phyloP scores from a whole-genome alignment of 2,113 vertebrate genomes.

The Monopterus albus region DNA sequence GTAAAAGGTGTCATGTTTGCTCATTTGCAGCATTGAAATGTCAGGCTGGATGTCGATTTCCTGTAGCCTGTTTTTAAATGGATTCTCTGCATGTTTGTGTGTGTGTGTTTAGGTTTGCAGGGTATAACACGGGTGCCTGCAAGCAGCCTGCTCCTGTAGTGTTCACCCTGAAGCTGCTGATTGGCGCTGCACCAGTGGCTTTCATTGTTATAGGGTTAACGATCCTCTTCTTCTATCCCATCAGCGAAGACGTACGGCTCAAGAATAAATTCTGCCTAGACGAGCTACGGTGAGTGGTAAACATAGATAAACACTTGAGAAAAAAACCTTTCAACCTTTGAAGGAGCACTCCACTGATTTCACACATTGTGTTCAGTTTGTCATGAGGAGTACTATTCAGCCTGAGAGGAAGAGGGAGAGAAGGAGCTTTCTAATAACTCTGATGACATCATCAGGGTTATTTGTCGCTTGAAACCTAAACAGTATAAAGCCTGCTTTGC shows the following conservation, averaged over 20 bases:
- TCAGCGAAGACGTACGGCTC: slow-evolving; percentile 86
- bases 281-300: slow-evolving; percentile 82
- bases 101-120: slow-evolving; percentile 86
- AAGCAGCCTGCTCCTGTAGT: slow-evolving; percentile 86
- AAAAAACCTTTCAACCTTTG: slow-evolving; percentile 1
- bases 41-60: slow-evolving; percentile 11
- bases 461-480: too few species aligned
- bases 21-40: slow-evolving; percentile 11
- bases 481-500: too few species aligned
- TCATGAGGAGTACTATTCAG: not conserved
- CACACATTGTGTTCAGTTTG: not conserved
- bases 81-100: slow-evolving; percentile 7
- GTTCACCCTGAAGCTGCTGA: slow-evolving; percentile 91
- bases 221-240: slow-evolving; percentile 89
- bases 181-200: slow-evolving; percentile 88
- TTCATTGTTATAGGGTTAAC: slow-evolving; percentile 89
- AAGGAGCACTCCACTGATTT: not conserved
- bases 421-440: too few species aligned
- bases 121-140: slow-evolving; percentile 89
- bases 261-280: slow-evolving; percentile 85
- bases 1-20: slow-evolving; percentile 26
- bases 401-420: too few species aligned
- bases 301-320: slow-evolving; percentile 7
- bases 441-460: too few species aligned
- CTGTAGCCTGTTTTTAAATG: slow-evolving; percentile 26